Base-by-base conservation (phyloP, 2,888 invertebrate genomes). In the Apodemia mormo region DNA sequence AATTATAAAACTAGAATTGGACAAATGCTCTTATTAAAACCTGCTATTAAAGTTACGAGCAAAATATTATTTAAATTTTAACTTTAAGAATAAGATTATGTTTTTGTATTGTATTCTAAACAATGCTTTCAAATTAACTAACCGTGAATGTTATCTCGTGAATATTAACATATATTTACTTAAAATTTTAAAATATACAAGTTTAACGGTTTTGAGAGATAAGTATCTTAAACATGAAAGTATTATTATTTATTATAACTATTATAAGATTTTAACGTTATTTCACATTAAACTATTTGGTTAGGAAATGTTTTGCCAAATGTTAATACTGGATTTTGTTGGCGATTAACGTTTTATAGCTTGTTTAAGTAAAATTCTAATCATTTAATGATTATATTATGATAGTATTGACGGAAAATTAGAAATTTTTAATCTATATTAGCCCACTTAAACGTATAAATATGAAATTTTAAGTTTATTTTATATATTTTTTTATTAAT, bases 101-200 rank as follows among this genome's bases (percentile, higher is more conserved):
- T 30, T 61, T 33, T 30, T 5, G 14, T 49, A 14, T 14, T 12
- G 58, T 61, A 22, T 29, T 30, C 29, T 61, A 61, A 30, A 61
- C 61, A 61, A 61, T 61, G 61, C 29, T 61, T 33, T 30, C 30
- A 33, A 61, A 61, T 61, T 61, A 61, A 61, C 61, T 61, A 61
- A 61, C 61, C 61, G 33, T 61, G 61, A 61, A 61, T 61, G 61
- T 61, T 61, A 61, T 61, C 61, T 61, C 14, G 29, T 12, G 29
- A 61, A 12, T 33, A 61, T 61, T 61, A 61, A 61, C 61, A 61
- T 61, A 2, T 61, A 61, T 61, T 61, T 61, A 33, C 33, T 61
- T 33, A 58, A 58, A 58, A 33, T 58, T 29, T 58, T 14, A 61
- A 61, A 33, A 30, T 61, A 61, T 61, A 61, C 30, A 33, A 33